These are phyloP conservation scores for Epinotia ramella DNA, from an alignment of 2,888 invertebrate genomes.

Conservation along the genomic window DNA sequence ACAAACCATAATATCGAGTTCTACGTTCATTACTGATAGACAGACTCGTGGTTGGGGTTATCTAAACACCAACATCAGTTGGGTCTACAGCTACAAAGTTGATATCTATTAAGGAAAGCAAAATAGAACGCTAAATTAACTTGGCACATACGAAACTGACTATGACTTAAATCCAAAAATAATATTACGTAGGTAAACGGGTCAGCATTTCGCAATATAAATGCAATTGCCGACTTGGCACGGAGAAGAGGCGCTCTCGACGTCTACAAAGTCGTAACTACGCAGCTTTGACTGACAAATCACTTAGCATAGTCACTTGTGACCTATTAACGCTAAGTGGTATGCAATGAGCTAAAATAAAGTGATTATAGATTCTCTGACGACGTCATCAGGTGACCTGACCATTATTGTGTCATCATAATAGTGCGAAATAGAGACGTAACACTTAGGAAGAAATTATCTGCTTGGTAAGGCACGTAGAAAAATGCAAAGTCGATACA, in stretches of 20 bases:
- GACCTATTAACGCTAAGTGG: slow-evolving; percentile 21
- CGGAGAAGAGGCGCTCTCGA: slow-evolving; percentile 54
- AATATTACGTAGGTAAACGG: slow-evolving; percentile 46
- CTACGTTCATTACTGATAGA: slow-evolving; percentile 29
- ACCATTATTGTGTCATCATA: not conserved
- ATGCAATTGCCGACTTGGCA: slow-evolving; percentile 62
- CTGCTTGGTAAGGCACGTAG: not conserved
- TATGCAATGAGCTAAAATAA: slow-evolving; percentile 19
- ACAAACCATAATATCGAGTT: slow-evolving; percentile 7
- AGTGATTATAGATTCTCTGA: slow-evolving; percentile 10
- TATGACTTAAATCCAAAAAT: slow-evolving; percentile 28
- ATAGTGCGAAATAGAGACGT: slow-evolving; percentile 2
- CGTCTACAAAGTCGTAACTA: slow-evolving; percentile 56
- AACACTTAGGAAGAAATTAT: not conserved
- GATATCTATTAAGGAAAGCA: slow-evolving; percentile 19
- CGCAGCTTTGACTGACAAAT: slow-evolving; percentile 10
- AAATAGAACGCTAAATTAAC: slow-evolving; percentile 11
- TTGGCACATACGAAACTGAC: not conserved
- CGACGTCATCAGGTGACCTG: slow-evolving; percentile 23
- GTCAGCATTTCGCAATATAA: slow-evolving; percentile 52
- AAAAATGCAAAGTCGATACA: not conserved
- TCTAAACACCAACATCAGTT: slow-evolving; percentile 25
- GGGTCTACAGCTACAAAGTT: slow-evolving; percentile 1
- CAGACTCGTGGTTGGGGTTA: slow-evolving; percentile 28
- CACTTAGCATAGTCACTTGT: slow-evolving; percentile 36